Conservation (phyloP, 1,140 invertebrate genomes). For the Macrocentrus cingulum region DNA sequence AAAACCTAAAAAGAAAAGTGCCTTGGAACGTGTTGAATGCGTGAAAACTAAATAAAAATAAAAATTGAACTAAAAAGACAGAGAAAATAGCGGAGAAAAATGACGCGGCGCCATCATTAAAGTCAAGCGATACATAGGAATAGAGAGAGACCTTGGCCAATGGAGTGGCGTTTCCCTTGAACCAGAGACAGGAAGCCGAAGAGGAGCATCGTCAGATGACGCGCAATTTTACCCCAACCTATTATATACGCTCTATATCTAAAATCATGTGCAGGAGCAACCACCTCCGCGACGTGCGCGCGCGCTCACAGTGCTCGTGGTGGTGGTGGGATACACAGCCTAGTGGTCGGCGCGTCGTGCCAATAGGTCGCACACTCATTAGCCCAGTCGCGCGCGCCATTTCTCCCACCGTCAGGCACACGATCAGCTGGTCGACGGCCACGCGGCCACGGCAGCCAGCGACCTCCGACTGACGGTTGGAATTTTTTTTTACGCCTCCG, state of each 20-base stretch:
- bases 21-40: no score
- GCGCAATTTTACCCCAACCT: conserved; percentile 8
- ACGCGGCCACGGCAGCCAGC: conserved; percentile 43
- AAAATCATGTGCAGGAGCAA: neutral
- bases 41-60: no score
- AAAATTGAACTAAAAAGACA: no score
- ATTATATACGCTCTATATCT: neutral
- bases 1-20: no score
- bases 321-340: conserved; percentile 6
- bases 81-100: no score
- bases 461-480: conserved; percentile 36
- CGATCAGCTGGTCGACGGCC: conserved; percentile 34
- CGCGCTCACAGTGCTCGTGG: conserved; percentile 11
- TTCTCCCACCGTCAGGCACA: conserved; percentile 9
- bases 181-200: conserved; percentile 23
- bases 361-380: conserved; percentile 58
- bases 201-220: conserved; percentile 17
- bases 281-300: conserved; percentile 7
- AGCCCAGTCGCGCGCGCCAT: conserved; percentile 52
- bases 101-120: no score
- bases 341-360: conserved; percentile 28
- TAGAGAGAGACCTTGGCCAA: conserved; percentile 65
- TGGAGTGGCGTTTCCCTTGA: conserved; percentile 52
- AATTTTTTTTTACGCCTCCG: conserved; percentile 34
- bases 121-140: no score